Evolutionary conservation across 2,888 invertebrate species (phyloP).

Genomic region (Epistrophella euchroma): DNA sequence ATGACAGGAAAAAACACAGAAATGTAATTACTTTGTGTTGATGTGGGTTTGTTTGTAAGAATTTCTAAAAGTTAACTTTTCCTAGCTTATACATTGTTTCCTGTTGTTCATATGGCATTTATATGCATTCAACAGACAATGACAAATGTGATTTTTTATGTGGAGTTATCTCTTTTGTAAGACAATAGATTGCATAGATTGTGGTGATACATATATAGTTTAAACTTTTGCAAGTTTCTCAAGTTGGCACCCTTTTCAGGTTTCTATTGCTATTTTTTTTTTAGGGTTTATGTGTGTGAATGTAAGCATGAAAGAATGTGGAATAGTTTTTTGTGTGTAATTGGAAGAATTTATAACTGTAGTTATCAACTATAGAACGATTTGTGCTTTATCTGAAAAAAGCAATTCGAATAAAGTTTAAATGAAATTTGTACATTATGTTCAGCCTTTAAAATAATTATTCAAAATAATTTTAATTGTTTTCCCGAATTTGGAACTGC

Average conservation of each 20-base stretch:
- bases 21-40: constrained; percentile 54
- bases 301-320: background rate
- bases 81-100: constrained; percentile 38
- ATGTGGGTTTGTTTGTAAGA: constrained; percentile 13
- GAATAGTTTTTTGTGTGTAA: too few relatives aligned
- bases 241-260: constrained; percentile 44
- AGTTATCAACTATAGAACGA: too few relatives aligned
- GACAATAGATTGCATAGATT: constrained; percentile 60
- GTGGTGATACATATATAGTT: constrained; percentile 11
- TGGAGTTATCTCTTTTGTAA: constrained; percentile 21
- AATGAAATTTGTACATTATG: too few relatives aligned
- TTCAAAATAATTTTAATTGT: too few relatives aligned
- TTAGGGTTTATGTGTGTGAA: constrained; percentile 17
- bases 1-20: constrained; percentile 4
- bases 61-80: constrained; percentile 43
- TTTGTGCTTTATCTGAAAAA: too few relatives aligned
- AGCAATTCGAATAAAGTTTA: too few relatives aligned
- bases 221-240: constrained; percentile 26
- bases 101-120: constrained; percentile 35
- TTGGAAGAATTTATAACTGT: too few relatives aligned
- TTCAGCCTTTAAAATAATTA: too few relatives aligned
- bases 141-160: constrained; percentile 31
- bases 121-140: constrained; percentile 25
- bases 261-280: constrained; percentile 43
- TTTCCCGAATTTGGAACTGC: too few relatives aligned